Evolutionary conservation across 2,888 invertebrate genomes (phyloP).

Genomic region (Spilosoma lubricipeda): DNA sequence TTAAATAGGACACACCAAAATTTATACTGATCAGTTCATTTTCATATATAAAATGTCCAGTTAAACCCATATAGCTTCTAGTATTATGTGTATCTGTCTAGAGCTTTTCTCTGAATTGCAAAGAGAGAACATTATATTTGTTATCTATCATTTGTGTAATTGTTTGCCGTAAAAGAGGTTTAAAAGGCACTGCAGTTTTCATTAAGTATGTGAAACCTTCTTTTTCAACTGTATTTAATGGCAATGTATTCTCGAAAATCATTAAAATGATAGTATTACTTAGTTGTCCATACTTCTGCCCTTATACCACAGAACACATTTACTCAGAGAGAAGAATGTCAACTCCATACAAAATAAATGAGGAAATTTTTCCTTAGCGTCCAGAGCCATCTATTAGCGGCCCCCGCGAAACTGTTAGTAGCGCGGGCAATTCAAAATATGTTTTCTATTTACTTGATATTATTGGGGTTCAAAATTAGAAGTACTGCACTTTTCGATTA

Average conservation of each 20-base stretch:
- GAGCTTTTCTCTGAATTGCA: slow-evolving; percentile 31
- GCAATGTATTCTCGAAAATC: slow-evolving; percentile 27
- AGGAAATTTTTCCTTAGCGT: too few relatives aligned
- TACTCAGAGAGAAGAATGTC: too few relatives aligned
- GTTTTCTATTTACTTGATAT: too few relatives aligned
- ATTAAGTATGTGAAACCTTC: slow-evolving; percentile 29
- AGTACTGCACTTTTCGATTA: too few relatives aligned
- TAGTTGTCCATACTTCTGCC: slow-evolving; percentile 22
- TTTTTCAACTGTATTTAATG: slow-evolving; percentile 33
- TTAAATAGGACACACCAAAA: slow-evolving; percentile 33
- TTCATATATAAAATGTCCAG: slow-evolving; percentile 38
- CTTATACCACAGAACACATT: too few relatives aligned
- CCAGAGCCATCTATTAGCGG: too few relatives aligned
- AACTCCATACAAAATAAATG: too few relatives aligned
- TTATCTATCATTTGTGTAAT: slow-evolving; percentile 37
- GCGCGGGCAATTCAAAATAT: too few relatives aligned
- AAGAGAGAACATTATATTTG: slow-evolving; percentile 37
- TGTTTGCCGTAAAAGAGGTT: slow-evolving; percentile 26
- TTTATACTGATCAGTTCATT: slow-evolving; percentile 34
- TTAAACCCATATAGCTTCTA: slow-evolving; percentile 38
- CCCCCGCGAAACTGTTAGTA: too few relatives aligned
- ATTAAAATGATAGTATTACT: slow-evolving; percentile 26
- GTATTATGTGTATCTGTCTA: slow-evolving; percentile 35
- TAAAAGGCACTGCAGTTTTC: slow-evolving; percentile 31
- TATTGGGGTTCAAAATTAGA: too few relatives aligned